Percentiles rank a stretch among this genome's conserved stretches.
Evolutionary conservation across 2,113 vertebrate genomes (phyloP).

Genomic region (Eclectus roratus): DNA sequence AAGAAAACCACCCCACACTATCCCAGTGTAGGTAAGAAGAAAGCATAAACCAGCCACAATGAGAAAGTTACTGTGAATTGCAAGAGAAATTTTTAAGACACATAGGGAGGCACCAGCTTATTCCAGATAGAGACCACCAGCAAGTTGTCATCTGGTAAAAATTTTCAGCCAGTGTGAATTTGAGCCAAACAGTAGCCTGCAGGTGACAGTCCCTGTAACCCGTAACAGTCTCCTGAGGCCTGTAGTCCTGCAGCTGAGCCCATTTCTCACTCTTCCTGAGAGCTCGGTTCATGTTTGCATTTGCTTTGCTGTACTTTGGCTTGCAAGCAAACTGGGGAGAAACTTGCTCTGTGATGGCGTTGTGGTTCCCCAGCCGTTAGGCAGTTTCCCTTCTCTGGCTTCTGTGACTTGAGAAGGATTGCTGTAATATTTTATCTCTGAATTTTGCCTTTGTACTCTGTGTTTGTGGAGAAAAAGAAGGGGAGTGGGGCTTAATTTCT

Average conservation of each 20-base stretch:
- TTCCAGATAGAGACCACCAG: neutral
- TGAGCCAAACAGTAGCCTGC: constrained; percentile 12
- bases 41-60: neutral
- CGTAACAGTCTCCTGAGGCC: constrained; percentile 21
- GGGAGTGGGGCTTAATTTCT: neutral
- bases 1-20: neutral
- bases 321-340: neutral
- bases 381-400: neutral
- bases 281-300: neutral
- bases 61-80: neutral
- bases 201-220: constrained; percentile 38
- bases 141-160: neutral
- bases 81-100: neutral
- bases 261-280: neutral
- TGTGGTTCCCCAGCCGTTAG: neutral
- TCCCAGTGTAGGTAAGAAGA: neutral
- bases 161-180: constrained; percentile 26
- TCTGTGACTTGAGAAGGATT: neutral
- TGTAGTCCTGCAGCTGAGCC: constrained; percentile 48
- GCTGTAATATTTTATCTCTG: neutral
- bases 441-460: neutral
- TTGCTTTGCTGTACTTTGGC: neutral
- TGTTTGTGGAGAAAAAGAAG: neutral
- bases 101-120: neutral
- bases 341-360: neutral